A percentile compares a stretch with the other conserved stretches of the same genome.
phyloP scores from a whole-genome alignment of 2,888 invertebrate genomes.

The Chydorus sphaericus region DNA sequence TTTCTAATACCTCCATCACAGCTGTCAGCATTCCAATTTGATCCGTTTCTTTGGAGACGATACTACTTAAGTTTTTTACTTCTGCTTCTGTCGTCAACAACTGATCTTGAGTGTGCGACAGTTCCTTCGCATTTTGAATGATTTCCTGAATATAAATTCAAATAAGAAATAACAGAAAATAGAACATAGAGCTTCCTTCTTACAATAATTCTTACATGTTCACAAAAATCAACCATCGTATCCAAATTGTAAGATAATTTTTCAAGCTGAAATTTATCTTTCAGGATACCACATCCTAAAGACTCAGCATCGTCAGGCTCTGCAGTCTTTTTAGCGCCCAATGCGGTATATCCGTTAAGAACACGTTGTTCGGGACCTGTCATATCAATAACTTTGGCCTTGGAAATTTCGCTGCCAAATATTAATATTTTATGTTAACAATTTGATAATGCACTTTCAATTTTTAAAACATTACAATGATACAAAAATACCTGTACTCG shows the following conservation, averaged over 20 bases:
- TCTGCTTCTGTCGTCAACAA: conserved; percentile 67
- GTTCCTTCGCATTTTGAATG: conserved; percentile 63
- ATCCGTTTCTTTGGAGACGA: conserved; percentile 52
- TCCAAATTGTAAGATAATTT: conserved; percentile 86
- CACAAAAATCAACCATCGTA: conserved; percentile 74
- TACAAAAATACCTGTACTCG: conserved; percentile 17
- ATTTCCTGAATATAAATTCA: conserved; percentile 47
- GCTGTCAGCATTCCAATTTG: conserved; percentile 54
- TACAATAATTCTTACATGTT: conserved; percentile 53
- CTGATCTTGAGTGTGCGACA: conserved; percentile 61
- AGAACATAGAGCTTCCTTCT: neutral
- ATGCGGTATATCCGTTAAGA: conserved; percentile 80
- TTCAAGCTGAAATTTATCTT: conserved; percentile 35
- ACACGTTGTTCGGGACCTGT: conserved; percentile 90
- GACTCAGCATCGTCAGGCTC: conserved; percentile 40
- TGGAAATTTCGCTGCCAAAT: conserved; percentile 45
- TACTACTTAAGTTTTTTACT: conserved; percentile 47
- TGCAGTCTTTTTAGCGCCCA: conserved; percentile 34
- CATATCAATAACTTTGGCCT: conserved; percentile 97
- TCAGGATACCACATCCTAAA: conserved; percentile 25
- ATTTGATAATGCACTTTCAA: too few relatives aligned
- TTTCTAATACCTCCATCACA: conserved; percentile 50
- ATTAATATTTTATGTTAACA: neutral
- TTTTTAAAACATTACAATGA: too few relatives aligned
- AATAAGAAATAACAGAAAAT: neutral